A percentile compares a stretch with the other conserved stretches of the same genome.
These are phyloP conservation scores for Oncorhynchus gorbuscha DNA, from an alignment of 2,113 vertebrate species.

Conservation along the genomic window DNA sequence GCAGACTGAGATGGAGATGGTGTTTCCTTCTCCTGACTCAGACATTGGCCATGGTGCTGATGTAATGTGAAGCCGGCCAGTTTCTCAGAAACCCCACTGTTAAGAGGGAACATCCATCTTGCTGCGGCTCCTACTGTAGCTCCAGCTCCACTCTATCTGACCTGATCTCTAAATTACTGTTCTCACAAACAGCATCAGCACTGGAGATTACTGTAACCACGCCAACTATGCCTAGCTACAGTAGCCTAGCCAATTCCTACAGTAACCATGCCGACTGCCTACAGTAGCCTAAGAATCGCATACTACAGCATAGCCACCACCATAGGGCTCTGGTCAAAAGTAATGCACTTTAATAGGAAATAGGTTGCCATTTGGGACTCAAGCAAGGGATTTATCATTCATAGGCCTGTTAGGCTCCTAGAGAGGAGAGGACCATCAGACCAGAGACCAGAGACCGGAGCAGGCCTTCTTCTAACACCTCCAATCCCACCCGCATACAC, in stretches of 20 bases:
- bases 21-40: constrained; percentile 8
- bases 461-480: constrained; percentile 24
- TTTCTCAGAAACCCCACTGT: background rate
- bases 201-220: background rate
- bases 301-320: no score
- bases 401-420: background rate
- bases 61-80: no score
- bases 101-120: background rate
- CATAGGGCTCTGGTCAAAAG: no score
- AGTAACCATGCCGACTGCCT: no score
- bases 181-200: constrained; percentile 1
- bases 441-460: background rate
- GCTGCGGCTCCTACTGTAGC: background rate
- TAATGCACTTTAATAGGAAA: no score
- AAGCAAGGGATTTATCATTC: constrained; percentile 11
- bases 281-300: no score
- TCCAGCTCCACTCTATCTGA: background rate
- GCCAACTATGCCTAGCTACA: no score
- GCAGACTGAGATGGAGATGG: background rate
- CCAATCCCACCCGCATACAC: constrained; percentile 30
- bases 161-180: constrained; percentile 10
- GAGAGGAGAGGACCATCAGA: background rate
- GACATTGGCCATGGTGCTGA: background rate
- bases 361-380: no score
- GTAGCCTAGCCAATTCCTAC: no score